These are phyloP conservation scores for Pinctada fucata DNA, from an alignment of 2,888 invertebrate species.

Conservation along the genomic window DNA sequence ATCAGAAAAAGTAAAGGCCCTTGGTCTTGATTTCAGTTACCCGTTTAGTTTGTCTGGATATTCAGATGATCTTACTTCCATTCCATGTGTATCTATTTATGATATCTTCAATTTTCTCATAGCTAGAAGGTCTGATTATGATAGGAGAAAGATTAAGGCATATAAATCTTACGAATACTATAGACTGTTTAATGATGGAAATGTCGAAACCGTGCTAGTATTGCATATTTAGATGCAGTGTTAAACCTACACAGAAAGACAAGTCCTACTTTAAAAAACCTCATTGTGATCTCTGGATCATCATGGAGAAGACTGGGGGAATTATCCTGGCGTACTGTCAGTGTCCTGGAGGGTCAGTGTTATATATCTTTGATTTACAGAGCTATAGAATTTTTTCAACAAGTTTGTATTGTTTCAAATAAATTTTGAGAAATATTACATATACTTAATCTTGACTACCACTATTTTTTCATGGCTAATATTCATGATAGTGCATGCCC, in stretches of 20 bases:
- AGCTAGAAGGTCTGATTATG: background rate
- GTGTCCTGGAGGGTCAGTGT: constrained; percentile 7
- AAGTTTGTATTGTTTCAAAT: background rate
- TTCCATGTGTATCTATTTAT: background rate
- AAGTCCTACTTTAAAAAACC: background rate
- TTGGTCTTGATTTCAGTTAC: background rate
- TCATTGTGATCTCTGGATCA: background rate
- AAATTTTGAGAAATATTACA: background rate
- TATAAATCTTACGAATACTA: constrained; percentile 7
- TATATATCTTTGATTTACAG: background rate
- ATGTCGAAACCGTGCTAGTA: background rate
- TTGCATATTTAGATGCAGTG: background rate
- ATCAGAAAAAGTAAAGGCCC: constrained; percentile 3
- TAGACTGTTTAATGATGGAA: constrained; percentile 11
- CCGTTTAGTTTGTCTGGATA: constrained; percentile 2
- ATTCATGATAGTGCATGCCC: background rate
- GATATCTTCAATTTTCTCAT: constrained; percentile 5
- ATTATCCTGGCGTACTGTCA: constrained; percentile 2
- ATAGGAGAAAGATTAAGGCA: constrained; percentile 8
- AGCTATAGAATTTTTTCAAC: background rate
- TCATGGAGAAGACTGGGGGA: constrained; percentile 2
- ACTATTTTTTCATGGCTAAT: background rate
- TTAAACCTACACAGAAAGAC: constrained; percentile 3
- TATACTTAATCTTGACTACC: background rate
- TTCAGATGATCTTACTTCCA: constrained; percentile 5